These are phyloP conservation scores for Pseudopipra pipra DNA, from an alignment of 2,113 vertebrate genomes.

Conservation along the genomic window DNA sequence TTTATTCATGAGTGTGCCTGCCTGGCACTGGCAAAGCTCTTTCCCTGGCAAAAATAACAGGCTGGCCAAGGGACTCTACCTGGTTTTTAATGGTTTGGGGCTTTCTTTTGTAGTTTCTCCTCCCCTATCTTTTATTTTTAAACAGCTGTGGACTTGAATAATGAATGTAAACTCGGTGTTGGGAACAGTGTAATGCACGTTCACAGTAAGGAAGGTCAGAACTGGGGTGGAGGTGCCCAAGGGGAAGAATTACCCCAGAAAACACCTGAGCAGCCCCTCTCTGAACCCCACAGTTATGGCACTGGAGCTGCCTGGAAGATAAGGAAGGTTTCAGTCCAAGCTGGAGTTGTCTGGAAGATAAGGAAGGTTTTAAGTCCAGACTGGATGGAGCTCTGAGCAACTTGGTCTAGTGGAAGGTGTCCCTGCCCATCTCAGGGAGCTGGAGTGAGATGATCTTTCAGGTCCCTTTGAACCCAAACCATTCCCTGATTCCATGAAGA, in stretches of 20 bases:
- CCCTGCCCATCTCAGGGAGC: not conserved
- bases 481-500: not conserved
- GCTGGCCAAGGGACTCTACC: not conserved
- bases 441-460: not conserved
- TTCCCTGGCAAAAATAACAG: not conserved
- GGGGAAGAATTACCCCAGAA: not conserved
- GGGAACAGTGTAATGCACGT: rapidly evolving
- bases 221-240: too few relatives aligned
- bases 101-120: not conserved
- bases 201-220: not conserved
- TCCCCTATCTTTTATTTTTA: not conserved
- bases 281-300: not conserved
- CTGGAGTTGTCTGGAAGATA: not conserved
- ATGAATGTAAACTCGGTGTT: not conserved
- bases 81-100: not conserved
- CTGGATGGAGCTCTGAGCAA: not conserved
- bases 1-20: constrained; percentile 15
- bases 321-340: not conserved
- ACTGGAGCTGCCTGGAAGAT: not conserved
- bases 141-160: not conserved
- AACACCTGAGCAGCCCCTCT: too few relatives aligned
- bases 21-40: not conserved
- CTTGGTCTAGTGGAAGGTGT: not conserved
- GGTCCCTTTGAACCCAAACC: not conserved
- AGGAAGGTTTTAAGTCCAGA: not conserved